Percentiles rank a stretch among this genome's conserved stretches.
These are phyloP conservation scores for Heliconius hewitsoni DNA, from an alignment of 1,140 invertebrate species.

Conservation along the genomic window DNA sequence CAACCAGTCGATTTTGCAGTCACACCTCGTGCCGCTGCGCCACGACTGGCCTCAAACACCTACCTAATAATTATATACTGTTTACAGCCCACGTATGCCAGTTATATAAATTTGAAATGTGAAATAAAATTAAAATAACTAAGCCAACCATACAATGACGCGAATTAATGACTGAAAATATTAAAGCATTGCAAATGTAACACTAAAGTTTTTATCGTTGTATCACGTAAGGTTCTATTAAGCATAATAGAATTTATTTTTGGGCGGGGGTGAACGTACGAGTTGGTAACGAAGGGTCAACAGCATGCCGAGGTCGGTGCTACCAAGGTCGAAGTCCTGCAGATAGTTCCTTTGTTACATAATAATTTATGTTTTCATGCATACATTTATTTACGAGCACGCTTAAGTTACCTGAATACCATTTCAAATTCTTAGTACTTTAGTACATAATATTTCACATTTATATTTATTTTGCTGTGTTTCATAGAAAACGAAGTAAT, in stretches of 20 bases:
- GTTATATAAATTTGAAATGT: neutral
- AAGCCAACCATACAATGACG: neutral
- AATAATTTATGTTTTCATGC: conserved; percentile 46
- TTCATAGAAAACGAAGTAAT: neutral
- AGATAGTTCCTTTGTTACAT: conserved; percentile 57
- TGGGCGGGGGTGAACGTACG: conserved; percentile 44
- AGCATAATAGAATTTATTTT: conserved; percentile 36
- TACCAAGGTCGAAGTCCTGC: conserved; percentile 62
- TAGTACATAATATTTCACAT: neutral
- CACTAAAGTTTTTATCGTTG: neutral
- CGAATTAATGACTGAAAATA: neutral
- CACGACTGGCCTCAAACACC: too few relatives aligned
- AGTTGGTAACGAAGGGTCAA: conserved; percentile 55
- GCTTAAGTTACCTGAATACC: conserved; percentile 34
- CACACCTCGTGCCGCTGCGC: too few relatives aligned
- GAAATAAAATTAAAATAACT: neutral
- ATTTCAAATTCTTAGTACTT: conserved; percentile 1
- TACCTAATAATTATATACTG: neutral
- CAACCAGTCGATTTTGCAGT: too few relatives aligned
- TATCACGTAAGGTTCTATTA: conserved; percentile 15
- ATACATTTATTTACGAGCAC: conserved; percentile 11
- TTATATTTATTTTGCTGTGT: neutral
- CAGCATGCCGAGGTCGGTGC: conserved; percentile 57
- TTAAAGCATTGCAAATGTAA: neutral
- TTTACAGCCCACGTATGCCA: neutral